Conservation (phyloP, 2,797 vertebrate species). For the Coregonus ussuriensis region DNA sequence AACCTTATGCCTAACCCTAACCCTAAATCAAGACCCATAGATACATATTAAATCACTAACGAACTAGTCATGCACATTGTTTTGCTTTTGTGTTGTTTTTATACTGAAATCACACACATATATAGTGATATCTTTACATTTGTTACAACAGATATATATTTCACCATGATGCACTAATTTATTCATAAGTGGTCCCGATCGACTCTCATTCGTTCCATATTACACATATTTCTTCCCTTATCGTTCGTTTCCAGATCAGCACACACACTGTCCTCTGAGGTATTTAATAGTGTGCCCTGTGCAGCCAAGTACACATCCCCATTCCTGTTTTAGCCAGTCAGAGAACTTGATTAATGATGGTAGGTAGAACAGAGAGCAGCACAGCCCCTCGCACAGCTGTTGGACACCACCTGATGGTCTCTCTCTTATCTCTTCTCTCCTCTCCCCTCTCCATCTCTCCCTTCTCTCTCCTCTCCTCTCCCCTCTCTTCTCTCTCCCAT, state of each 20-base stretch:
- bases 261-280: neutral
- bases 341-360: conserved; percentile 58
- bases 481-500: neutral
- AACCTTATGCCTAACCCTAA: neutral
- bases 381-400: conserved; percentile 54
- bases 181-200: neutral
- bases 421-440: neutral
- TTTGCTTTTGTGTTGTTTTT: too few species aligned
- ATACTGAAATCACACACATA: neutral
- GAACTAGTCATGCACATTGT: neutral
- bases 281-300: neutral
- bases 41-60: neutral
- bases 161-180: neutral
- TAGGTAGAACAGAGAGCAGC: conserved; percentile 50
- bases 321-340: neutral
- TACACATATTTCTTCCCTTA: neutral
- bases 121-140: neutral
- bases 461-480: neutral
- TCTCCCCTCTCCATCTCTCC: conserved; percentile 1
- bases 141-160: neutral
- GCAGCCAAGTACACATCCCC: neutral
- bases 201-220: neutral
- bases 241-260: neutral
- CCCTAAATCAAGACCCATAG: neutral
- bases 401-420: conserved; percentile 57